Conservation (phyloP, 2,888 invertebrate genomes). For the Pristionchus exspectatus region DNA sequence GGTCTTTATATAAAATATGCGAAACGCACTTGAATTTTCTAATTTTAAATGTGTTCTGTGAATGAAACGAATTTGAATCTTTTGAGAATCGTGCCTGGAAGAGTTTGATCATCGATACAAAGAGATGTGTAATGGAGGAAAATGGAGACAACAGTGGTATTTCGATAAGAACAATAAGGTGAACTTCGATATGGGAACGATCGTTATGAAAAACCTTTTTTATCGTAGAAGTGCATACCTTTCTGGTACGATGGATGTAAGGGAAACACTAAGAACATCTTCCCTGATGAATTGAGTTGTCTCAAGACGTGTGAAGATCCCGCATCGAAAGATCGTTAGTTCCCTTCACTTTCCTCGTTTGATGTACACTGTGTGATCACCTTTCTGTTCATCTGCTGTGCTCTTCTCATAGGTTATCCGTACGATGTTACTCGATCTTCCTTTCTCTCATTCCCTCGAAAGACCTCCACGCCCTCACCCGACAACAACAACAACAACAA, state of each 20-base stretch:
- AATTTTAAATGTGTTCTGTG: too few relatives aligned
- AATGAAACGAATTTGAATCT: background rate
- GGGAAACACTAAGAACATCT: slow-evolving; percentile 73
- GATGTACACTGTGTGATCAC: slow-evolving; percentile 5
- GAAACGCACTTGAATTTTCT: background rate
- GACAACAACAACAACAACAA: background rate
- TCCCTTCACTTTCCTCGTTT: background rate
- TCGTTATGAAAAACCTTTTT: background rate
- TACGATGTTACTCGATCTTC: background rate
- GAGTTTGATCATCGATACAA: slow-evolving; percentile 75
- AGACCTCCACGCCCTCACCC: background rate
- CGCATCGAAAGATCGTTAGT: slow-evolving; percentile 68
- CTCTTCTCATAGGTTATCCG: background rate
- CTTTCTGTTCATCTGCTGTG: background rate
- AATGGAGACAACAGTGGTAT: slow-evolving; percentile 76
- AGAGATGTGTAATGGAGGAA: slow-evolving; percentile 76
- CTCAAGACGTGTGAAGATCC: slow-evolving; percentile 73
- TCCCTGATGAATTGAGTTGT: slow-evolving; percentile 73
- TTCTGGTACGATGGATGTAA: slow-evolving; percentile 78
- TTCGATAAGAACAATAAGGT: slow-evolving; percentile 72
- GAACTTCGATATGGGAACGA: background rate
- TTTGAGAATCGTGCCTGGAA: slow-evolving; percentile 72
- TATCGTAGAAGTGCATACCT: slow-evolving; percentile 69
- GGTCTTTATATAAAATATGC: background rate
- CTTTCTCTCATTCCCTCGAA: background rate